These are phyloP conservation scores for Bungarus multicinctus DNA, from an alignment of 2,113 vertebrate species.

Conservation along the genomic window DNA sequence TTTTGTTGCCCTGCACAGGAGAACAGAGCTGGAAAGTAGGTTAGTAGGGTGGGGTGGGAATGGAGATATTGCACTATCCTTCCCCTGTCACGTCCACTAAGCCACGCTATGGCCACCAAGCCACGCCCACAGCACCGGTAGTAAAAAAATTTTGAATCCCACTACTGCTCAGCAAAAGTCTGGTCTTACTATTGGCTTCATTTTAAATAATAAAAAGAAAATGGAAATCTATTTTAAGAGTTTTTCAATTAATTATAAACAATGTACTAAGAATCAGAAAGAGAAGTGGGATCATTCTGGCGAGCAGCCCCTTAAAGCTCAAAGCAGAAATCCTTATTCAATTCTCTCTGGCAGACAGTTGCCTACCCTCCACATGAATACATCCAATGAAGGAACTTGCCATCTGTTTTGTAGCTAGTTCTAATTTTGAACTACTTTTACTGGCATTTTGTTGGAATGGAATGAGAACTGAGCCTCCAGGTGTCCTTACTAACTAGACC, in stretches of 20 bases:
- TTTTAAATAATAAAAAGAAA: background rate
- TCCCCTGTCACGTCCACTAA: too few relatives aligned
- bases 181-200: background rate
- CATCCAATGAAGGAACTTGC: background rate
- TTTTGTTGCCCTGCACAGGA: too few relatives aligned
- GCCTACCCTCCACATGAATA: background rate
- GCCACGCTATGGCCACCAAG: too few relatives aligned
- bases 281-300: background rate
- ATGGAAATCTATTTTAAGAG: conserved; percentile 10
- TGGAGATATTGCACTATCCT: too few relatives aligned
- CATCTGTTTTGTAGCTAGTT: background rate
- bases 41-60: too few relatives aligned
- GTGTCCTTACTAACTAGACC: too few relatives aligned
- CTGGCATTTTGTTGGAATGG: background rate
- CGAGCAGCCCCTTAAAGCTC: background rate
- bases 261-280: background rate
- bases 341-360: background rate
- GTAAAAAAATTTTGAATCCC: too few relatives aligned
- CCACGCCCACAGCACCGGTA: too few relatives aligned
- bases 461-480: background rate
- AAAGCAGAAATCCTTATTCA: background rate
- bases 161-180: background rate
- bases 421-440: background rate
- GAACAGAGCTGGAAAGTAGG: too few relatives aligned
- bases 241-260: background rate